Evolutionary conservation across 2,888 invertebrate species (phyloP), one percentile per base, ranked within the genome.

Genomic region (Drosophila cracens): DNA sequence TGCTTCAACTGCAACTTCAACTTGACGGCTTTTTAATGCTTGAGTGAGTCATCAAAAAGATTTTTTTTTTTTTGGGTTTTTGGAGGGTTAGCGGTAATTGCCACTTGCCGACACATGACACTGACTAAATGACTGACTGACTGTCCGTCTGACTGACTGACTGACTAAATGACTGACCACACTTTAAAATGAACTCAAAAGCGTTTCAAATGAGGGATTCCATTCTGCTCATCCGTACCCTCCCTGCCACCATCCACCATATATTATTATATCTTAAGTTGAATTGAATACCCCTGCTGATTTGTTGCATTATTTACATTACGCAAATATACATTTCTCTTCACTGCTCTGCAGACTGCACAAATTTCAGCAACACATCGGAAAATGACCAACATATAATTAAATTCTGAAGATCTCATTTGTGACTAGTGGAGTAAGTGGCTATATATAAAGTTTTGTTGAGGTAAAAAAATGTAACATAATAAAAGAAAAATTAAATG

Each of bases 1-100:
- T 59, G 72, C 61, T 70, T 65, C 51, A 49, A 38, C 36, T 64
- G 36, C 46, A 65, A 72, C 59, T 65, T 46, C 66, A 79, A 70
- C 54, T 61, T 70, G 70, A 67, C 71, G 76, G 76, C 82, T 74
- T 79, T 73, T 71, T 70, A 72, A 74, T 72, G 82, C 63, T 78
- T 68, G 71, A 78, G 73, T 83, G 83, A 83, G 66, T 83, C 83
- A 85, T 69, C 76, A 60, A 25, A 46, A 25, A 70, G 61, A 72
- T 66, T 68, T 27, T 18, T 27, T 48, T 16, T 16, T 27, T 49
- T 18, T 27, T 27, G 4, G 13, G 1, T 27, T 49, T 68, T 74
- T 49, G 59, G 61, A 67, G 72, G 72, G 66, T 75, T 71, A 67
- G 69, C 57, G 82, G 81, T 83, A 85, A 85, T 83, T 83, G 85